phyloP scores from a whole-genome alignment of 2,113 vertebrate genomes.

The Geococcyx californianus region DNA sequence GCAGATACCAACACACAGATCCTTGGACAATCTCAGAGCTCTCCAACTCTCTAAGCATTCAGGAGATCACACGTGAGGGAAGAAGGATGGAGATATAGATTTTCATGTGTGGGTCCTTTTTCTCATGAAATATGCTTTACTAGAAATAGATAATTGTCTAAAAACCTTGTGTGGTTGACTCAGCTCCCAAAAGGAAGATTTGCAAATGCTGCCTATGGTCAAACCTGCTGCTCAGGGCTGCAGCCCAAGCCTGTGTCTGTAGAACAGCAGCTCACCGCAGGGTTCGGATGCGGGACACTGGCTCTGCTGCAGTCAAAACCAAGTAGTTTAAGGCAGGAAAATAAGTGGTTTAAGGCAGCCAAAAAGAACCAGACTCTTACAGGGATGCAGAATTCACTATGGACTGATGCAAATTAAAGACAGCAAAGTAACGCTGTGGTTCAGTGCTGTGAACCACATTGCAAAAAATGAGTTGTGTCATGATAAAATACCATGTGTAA shows the following conservation, averaged over 20 bases:
- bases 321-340: too few species aligned
- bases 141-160: background rate
- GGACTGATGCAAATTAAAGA: background rate
- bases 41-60: background rate
- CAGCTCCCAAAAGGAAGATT: background rate
- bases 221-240: background rate
- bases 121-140: background rate
- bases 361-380: too few species aligned
- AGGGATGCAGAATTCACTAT: background rate
- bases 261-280: background rate
- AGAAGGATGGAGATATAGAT: background rate
- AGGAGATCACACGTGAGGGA: background rate
- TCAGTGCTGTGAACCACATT: background rate
- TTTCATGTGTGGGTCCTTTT: background rate
- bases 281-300: background rate
- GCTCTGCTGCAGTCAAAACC: too few species aligned
- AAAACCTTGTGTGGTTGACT: background rate
- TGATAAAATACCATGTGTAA: background rate
- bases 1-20: background rate
- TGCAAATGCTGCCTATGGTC: background rate
- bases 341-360: too few species aligned
- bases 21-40: background rate
- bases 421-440: background rate
- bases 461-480: background rate
- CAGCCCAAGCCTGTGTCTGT: background rate